Evolutionary conservation across 2,888 invertebrate genomes (phyloP), one percentile per base, ranked within the genome.

Genomic region (Magallana nippona): DNA sequence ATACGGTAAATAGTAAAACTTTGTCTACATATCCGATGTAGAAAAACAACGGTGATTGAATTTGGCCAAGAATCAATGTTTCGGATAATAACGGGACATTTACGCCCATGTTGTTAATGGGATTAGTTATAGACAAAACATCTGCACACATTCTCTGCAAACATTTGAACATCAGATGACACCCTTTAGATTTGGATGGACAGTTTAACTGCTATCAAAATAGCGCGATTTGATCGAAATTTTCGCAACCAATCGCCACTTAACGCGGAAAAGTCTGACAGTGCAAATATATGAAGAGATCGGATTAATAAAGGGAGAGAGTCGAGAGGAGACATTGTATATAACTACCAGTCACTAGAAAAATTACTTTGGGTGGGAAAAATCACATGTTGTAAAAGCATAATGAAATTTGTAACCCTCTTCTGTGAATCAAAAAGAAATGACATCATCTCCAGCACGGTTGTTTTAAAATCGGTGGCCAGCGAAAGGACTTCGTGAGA

Each of bases 331-430:
- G 22, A 15, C 32, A 71, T 71, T 27, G 11, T 71, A 22, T 71
- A 27, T 32, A 22, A 71, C 11, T 71, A 3, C 1, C 15, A 15
- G 11, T 27, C 71, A 71, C 32, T 22, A 32, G 32, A 27, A 27
- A 22, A 13, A 27, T 71, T 71, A 27, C 71, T 44, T 44, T 71
- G 71, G 71, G 71, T 71, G 71, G 71, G 71, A 71, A 71, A 71
- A 15, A 27, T 71, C 71, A 71, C 71, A 71, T 71, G 71, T 71
- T 71, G 71, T 10, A 32, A 71, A 27, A 71, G 71, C 27, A 71
- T 71, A 15, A 27, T 13, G 71, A 27, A 71, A 71, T 71, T 71
- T 71, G 71, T 71, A 15, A 71, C 71, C 71, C 71, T 71, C 71
- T 71, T 71, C 15, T 15, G 13, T 32, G 27, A 15, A 22, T 32